phyloP scores from a whole-genome alignment of 1,140 invertebrate genomes.

The Yoshiicerus persimilis region DNA sequence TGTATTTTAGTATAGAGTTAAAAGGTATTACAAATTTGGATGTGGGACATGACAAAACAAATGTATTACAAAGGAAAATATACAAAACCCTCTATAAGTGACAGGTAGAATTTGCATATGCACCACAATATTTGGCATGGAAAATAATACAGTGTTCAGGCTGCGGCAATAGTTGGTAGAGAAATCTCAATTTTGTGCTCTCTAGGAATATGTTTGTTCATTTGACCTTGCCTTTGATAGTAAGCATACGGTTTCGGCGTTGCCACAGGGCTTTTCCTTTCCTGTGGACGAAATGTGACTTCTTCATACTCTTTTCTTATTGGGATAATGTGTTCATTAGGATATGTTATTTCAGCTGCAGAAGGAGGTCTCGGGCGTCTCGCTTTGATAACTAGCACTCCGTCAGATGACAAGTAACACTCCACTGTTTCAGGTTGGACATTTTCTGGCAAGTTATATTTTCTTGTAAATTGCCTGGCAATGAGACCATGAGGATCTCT shows the following conservation, averaged over 20 bases:
- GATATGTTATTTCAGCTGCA: background rate
- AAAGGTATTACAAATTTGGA: too few relatives aligned
- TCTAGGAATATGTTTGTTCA: background rate
- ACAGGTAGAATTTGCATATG: too few relatives aligned
- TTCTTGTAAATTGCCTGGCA: constrained; percentile 64
- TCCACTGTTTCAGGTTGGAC: constrained; percentile 60
- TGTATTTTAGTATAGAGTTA: too few relatives aligned
- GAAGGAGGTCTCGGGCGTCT: constrained; percentile 52
- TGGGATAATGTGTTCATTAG: constrained; percentile 8
- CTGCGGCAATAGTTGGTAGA: background rate
- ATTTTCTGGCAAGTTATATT: constrained; percentile 62
- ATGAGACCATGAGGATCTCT: constrained; percentile 65
- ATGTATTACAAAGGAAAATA: too few relatives aligned
- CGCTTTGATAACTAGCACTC: constrained; percentile 70
- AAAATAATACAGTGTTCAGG: background rate
- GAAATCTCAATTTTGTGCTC: constrained; percentile 1
- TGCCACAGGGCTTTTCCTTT: background rate
- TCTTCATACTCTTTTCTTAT: background rate
- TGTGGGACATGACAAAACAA: too few relatives aligned
- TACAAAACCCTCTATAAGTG: background rate
- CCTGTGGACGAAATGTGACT: background rate
- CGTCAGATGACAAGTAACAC: constrained; percentile 72
- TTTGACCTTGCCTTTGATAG: background rate
- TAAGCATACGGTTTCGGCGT: background rate
- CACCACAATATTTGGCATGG: background rate